These are phyloP conservation scores for Pollenia griseotomentosa DNA, from an alignment of 2,888 invertebrate genomes.

Conservation along the genomic window DNA sequence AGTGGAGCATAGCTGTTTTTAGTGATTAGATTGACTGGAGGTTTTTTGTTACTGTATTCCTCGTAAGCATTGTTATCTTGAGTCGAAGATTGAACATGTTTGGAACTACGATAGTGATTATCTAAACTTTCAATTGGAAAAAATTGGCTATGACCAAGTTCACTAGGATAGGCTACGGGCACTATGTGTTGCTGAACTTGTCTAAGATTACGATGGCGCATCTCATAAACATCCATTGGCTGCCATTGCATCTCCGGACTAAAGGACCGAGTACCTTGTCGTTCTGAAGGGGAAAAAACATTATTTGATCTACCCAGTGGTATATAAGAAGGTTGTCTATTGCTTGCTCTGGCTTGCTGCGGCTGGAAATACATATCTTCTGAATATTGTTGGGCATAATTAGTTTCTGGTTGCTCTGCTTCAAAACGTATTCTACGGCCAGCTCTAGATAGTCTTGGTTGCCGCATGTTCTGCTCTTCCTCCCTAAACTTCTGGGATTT, in stretches of 20 bases:
- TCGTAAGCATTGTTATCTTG: conserved; percentile 47
- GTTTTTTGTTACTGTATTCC: conserved; percentile 28
- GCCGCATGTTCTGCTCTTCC: conserved; percentile 72
- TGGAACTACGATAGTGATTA: conserved; percentile 46
- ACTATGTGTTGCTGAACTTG: conserved; percentile 72
- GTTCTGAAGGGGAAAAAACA: conserved; percentile 71
- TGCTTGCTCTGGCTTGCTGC: conserved; percentile 55
- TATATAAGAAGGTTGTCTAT: conserved; percentile 68
- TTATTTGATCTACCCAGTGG: conserved; percentile 73
- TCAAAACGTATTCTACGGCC: conserved; percentile 43
- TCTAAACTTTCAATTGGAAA: conserved; percentile 35
- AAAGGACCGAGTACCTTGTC: neutral
- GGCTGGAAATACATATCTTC: conserved; percentile 36
- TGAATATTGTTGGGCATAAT: conserved; percentile 34
- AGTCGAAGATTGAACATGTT: conserved; percentile 26
- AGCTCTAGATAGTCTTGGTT: conserved; percentile 39
- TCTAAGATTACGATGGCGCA: conserved; percentile 74
- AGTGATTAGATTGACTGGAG: conserved; percentile 77
- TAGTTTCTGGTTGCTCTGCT: conserved; percentile 8
- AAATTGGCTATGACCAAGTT: conserved; percentile 17
- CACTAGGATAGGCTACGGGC: conserved; percentile 71
- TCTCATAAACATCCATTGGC: conserved; percentile 74
- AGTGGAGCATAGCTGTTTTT: conserved; percentile 77
- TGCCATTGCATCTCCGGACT: conserved; percentile 75
- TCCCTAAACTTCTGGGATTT: conserved; percentile 72